These are phyloP conservation scores for Ptilonorhynchus violaceus DNA, from an alignment of 2,113 vertebrate genomes.

Conservation along the genomic window DNA sequence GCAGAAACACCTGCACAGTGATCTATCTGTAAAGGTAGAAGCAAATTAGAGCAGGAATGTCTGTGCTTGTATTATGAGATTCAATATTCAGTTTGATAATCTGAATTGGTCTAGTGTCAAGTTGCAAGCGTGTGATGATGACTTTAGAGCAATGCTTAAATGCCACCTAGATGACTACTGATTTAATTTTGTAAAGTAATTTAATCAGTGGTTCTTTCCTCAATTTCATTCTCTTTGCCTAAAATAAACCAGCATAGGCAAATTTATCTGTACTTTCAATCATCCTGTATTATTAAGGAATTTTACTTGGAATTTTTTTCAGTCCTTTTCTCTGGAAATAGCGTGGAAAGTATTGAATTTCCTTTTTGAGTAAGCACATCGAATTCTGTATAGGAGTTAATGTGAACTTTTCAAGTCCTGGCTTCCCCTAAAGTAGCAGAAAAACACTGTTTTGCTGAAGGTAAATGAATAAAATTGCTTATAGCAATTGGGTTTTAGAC, in stretches of 20 bases:
- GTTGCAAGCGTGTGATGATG: background rate
- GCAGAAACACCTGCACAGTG: background rate
- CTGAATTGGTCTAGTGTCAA: background rate
- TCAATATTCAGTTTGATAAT: background rate
- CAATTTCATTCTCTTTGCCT: background rate
- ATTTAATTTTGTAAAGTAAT: background rate
- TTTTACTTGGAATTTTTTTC: background rate
- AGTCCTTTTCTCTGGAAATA: background rate
- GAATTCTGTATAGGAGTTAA: background rate
- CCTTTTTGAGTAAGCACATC: background rate
- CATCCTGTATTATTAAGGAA: background rate
- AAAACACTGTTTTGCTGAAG: background rate
- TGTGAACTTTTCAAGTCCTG: background rate
- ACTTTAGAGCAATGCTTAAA: background rate
- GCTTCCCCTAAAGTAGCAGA: background rate
- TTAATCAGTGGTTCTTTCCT: background rate
- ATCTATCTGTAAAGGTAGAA: background rate
- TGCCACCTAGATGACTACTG: background rate
- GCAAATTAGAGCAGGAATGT: background rate
- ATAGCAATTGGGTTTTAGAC: background rate
- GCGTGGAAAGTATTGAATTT: background rate
- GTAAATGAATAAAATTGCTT: background rate
- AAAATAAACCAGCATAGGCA: background rate
- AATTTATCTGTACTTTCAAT: background rate
- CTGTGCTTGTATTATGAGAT: background rate